Evolutionary conservation across 1,140 invertebrate species (phyloP).

Genomic region (Saccostrea echinata): DNA sequence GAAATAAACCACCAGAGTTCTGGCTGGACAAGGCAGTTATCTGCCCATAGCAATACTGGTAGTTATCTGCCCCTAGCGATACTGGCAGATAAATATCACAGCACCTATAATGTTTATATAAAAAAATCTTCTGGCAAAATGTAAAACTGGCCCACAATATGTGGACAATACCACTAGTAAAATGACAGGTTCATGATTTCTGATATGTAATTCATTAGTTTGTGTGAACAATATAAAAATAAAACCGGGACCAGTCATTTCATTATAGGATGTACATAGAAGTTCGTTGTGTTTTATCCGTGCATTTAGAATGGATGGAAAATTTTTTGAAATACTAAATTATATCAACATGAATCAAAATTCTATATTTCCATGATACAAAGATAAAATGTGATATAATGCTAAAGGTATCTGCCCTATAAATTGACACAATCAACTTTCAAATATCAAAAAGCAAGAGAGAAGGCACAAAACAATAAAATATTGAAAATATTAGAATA

Average conservation of each 20-base stretch:
- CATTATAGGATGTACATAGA: neutral
- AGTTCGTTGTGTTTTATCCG: neutral
- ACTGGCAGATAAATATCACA: slow-evolving; percentile 23
- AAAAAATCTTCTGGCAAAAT: neutral
- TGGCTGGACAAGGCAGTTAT: neutral
- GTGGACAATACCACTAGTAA: neutral
- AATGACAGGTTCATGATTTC: neutral
- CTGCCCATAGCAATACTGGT: slow-evolving; percentile 19
- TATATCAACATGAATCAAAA: neutral
- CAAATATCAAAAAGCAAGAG: neutral
- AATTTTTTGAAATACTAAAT: too few species aligned
- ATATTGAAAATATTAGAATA: neutral
- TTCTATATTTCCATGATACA: neutral
- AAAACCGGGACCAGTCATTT: neutral
- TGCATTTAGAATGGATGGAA: neutral
- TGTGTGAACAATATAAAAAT: neutral
- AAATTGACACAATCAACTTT: neutral
- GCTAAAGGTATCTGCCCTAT: neutral
- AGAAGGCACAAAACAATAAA: neutral
- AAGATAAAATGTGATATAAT: neutral
- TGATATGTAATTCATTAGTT: slow-evolving; percentile 11
- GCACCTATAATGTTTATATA: slow-evolving; percentile 11
- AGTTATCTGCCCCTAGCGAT: slow-evolving; percentile 12
- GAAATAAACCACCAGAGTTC: neutral
- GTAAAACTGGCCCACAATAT: slow-evolving; percentile 1